Base-by-base conservation (phyloP, 1,140 invertebrate genomes). In the Drosophila kanapiae region DNA sequence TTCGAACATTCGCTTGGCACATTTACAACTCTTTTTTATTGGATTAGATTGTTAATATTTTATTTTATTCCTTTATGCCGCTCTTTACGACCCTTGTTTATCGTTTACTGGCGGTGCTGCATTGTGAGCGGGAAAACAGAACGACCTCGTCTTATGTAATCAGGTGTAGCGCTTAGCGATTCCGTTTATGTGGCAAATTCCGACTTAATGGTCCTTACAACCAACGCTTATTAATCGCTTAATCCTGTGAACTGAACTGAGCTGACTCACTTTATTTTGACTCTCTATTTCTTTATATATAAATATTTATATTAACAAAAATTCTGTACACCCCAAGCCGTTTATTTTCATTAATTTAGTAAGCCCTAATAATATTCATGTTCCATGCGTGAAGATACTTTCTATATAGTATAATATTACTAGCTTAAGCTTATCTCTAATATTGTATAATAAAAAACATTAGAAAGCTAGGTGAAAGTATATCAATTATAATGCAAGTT, bases 11-110 rank as follows among this genome's bases (percentile, higher is more conserved):
- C 59, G 60, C 33, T 49, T 76, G 72, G 60, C 60, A 72, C 69
- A 72, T 76, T 76, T 76, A 76, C 60, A 65, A 75, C 72, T 65
- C 60, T 40, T 76, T 76, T 76, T 76, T 76, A 76, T 76, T 76
- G 74, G 74, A 76, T 76, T 76, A 76, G 74, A 76, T 72, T 49
- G 70, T 63, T 63, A 75, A 75, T 75, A 75, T 75, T 56, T 75
- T 75, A 54, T 63, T 75, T 74, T 40, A 75, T 56, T 49, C 49
- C 37, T 54, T 70, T 65, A 31, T 23, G 23, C 18, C 18, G 29
- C 65, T 23, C 29, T 72, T 72, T 72, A 72, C 67, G 70, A 71
- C 45, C 31, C 18, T 60, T 35, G 35, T 51, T 31, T 43, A 71
- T 60, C 45, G 48, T 16, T 68, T 27, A 56, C 65, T 49, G 48